A percentile compares a stretch with the other conserved stretches of the same genome.
Evolutionary conservation across 1,140 invertebrate genomes (phyloP).

Genomic region (Anthonomus grandis): DNA sequence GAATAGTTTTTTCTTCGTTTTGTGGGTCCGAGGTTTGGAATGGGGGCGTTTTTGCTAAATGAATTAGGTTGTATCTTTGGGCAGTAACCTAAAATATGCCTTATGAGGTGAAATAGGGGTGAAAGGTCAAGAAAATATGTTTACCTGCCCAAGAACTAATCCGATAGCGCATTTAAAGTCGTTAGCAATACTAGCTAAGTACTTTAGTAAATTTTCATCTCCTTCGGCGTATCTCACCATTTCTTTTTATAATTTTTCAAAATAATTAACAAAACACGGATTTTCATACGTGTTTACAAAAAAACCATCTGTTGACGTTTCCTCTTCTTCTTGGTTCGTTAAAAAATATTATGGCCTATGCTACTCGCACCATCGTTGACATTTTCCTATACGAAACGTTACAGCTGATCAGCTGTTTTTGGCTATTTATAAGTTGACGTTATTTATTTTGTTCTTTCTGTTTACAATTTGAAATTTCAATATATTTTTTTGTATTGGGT

Average conservation of each 20-base stretch:
- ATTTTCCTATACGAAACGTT: too few species aligned
- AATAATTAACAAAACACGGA: too few species aligned
- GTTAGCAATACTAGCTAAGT: slow-evolving; percentile 48
- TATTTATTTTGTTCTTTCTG: too few species aligned
- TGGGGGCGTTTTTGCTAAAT: slow-evolving; percentile 67
- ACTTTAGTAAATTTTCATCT: slow-evolving; percentile 50
- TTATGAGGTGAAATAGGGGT: slow-evolving; percentile 2
- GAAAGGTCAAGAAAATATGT: background rate
- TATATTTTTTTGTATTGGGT: too few species aligned
- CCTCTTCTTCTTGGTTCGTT: background rate
- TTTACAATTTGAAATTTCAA: too few species aligned
- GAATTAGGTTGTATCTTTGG: slow-evolving; percentile 67
- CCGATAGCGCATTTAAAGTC: slow-evolving; percentile 59
- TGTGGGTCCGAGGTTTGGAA: slow-evolving; percentile 45
- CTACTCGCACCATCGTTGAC: too few species aligned
- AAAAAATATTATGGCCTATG: too few species aligned
- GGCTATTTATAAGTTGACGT: too few species aligned
- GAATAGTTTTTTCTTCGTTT: slow-evolving; percentile 37
- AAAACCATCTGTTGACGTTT: background rate
- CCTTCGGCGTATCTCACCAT: slow-evolving; percentile 54
- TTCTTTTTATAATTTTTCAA: background rate
- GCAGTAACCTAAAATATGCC: slow-evolving; percentile 50
- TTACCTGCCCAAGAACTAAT: slow-evolving; percentile 66
- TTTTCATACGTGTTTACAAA: too few species aligned
- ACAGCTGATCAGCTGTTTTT: too few species aligned